These are phyloP conservation scores for Yponomeuta malinellus DNA, from an alignment of 2,888 invertebrate genomes.

Conservation along the genomic window DNA sequence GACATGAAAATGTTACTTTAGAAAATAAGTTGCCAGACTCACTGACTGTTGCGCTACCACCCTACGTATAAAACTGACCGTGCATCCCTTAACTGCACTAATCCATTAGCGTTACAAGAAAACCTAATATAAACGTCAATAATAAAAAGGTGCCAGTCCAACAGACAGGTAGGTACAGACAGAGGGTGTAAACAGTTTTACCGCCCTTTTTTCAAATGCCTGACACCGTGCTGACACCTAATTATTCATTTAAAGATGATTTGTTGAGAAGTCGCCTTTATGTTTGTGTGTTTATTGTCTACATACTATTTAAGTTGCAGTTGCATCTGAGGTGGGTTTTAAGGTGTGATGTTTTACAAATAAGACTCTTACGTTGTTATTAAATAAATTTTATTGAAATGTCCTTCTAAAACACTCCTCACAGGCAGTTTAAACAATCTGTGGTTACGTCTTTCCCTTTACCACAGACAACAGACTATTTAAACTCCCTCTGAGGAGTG, in stretches of 20 bases:
- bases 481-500: no score
- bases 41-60: no score
- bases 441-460: background rate
- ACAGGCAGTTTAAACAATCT: no score
- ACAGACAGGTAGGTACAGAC: slow-evolving; percentile 39
- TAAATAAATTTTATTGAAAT: no score
- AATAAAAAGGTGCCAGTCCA: slow-evolving; percentile 34
- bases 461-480: no score
- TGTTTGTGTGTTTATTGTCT: background rate
- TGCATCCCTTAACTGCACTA: slow-evolving; percentile 48
- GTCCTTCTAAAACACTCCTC: no score
- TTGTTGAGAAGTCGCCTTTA: background rate
- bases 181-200: slow-evolving; percentile 19
- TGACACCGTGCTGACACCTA: background rate
- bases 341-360: no score
- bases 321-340: no score
- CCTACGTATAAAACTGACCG: slow-evolving; percentile 36
- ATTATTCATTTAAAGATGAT: background rate
- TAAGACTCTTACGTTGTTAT: no score
- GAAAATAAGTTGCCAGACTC: no score
- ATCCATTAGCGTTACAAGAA: slow-evolving; percentile 69
- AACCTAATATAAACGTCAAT: slow-evolving; percentile 62
- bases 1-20: no score
- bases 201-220: slow-evolving; percentile 16
- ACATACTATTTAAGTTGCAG: no score